These are phyloP conservation scores for Rhodeus uyekii DNA, from an alignment of 2,797 vertebrate genomes.

Conservation along the genomic window DNA sequence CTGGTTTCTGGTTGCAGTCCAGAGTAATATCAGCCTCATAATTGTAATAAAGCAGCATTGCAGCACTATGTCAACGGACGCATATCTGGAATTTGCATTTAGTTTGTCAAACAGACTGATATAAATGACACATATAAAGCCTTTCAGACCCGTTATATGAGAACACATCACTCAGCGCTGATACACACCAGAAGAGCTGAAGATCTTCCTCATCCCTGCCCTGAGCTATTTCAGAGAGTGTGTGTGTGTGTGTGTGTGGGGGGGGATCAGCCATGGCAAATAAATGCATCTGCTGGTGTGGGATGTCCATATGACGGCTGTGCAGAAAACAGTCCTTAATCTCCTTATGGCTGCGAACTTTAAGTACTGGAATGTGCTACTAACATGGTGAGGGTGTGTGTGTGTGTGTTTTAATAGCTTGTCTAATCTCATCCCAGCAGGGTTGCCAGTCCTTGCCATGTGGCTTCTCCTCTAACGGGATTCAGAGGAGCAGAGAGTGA, in stretches of 20 bases:
- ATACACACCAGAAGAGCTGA: not conserved
- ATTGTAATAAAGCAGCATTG: not conserved
- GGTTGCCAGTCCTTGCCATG: conserved; percentile 50
- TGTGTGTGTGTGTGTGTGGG: no score
- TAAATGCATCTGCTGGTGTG: not conserved
- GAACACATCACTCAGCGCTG: not conserved
- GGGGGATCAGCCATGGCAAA: not conserved
- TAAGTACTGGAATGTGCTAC: conserved; percentile 26
- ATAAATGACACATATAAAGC: not conserved
- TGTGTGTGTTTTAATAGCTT: conserved; percentile 49
- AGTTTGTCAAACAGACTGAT: not conserved
- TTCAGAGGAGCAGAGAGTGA: conserved; percentile 54
- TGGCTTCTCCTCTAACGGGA: conserved; percentile 55
- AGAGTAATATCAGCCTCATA: not conserved
- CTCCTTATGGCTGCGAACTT: conserved; percentile 27
- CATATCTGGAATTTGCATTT: no score
- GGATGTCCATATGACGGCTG: conserved; percentile 7
- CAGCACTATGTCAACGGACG: no score
- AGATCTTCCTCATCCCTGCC: not conserved
- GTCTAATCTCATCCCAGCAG: conserved; percentile 55
- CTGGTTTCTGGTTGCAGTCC: not conserved
- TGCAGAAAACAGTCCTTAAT: conserved; percentile 31
- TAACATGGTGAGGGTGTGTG: conserved; percentile 28
- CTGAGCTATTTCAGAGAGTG: not conserved
- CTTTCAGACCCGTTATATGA: not conserved